Base-by-base conservation (phyloP, 1,140 invertebrate species). In the Drosophila ercepeae region DNA sequence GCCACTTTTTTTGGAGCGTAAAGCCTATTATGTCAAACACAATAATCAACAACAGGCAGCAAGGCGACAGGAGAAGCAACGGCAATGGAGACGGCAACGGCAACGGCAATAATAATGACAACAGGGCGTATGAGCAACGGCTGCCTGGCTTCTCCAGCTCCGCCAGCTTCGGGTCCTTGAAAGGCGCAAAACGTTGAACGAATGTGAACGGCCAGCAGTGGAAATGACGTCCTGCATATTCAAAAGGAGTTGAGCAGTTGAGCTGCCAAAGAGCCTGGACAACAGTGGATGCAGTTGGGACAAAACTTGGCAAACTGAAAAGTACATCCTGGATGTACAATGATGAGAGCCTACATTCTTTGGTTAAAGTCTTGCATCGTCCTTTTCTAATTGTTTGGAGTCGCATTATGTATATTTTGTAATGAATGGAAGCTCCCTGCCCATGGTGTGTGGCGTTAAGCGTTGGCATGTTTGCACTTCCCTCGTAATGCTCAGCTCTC, bases 11-110 rank as follows among this genome's bases (percentile, higher is more conserved):
- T 89, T 88, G 73, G 83, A 83, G 78, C 83, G 78, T 83, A 88
- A 88, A 88, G 88, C 78, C 86, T 88, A 90, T 89, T 89, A 89
- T 88, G 88, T 83, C 86, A 83, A 90, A 89, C 86, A 89, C 81
- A 89, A 89, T 89, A 89, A 89, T 89, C 86, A 89, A 89, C 81
- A 82, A 81, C 54, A 58, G 79, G 61, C 61, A 46, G 36, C 51
- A 46, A 29, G 46, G 29, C 67, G 29, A 52, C 52, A 61, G 60
- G 67, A 75, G 61, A 73, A 50, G 61, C 69, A 59, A 23, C 48
- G 50, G 68, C 55, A 53, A 86, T 69, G 59, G 69, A 65, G 69
- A 64, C 55, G 74, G 54, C 58, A 90, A 78, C 64, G 29, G 68
- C n/a, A n/a, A n/a, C 48, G 50, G 68, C 55, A 53, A 86, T 69